phyloP scores from a whole-genome alignment of 1,140 invertebrate genomes.

The Polyergus mexicanus region DNA sequence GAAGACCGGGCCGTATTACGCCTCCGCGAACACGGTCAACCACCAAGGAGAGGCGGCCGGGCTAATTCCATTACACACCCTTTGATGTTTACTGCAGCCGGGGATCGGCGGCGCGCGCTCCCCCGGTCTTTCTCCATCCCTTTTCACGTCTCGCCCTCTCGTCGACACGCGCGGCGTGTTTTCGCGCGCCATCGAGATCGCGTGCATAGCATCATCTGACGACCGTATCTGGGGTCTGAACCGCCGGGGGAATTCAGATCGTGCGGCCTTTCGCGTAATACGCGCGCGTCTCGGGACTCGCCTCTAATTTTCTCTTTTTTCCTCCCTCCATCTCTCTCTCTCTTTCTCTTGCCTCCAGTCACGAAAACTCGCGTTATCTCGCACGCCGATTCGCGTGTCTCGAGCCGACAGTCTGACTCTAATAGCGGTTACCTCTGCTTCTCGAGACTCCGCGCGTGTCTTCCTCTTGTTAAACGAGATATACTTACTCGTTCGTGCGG shows the following conservation, averaged over 20 bases:
- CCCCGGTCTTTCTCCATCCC: conserved; percentile 12
- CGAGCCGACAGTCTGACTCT: conserved; percentile 36
- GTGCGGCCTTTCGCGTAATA: conserved; percentile 56
- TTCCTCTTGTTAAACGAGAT: conserved; percentile 28
- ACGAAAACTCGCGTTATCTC: conserved; percentile 65
- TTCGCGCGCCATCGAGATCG: conserved; percentile 1
- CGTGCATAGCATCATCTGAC: conserved; percentile 19
- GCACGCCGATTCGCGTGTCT: conserved; percentile 59
- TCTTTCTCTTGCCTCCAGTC: conserved; percentile 47
- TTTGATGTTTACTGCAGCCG: conserved; percentile 79
- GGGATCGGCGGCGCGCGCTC: conserved; percentile 32
- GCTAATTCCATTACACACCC: conserved; percentile 82
- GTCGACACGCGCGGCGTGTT: conserved; percentile 9
- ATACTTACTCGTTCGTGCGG: conserved; percentile 47
- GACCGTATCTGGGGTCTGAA: conserved; percentile 25
- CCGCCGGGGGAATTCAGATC: conserved; percentile 51
- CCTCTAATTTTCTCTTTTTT: not conserved
- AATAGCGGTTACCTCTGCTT: conserved; percentile 16
- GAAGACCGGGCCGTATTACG: conserved; percentile 76
- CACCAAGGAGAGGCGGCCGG: conserved; percentile 72
- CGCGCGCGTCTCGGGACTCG: conserved; percentile 10
- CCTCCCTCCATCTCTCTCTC: not conserved
- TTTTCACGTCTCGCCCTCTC: conserved; percentile 15
- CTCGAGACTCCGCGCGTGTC: conserved; percentile 33
- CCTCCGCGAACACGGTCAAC: conserved; percentile 73